Evolutionary conservation across 2,888 invertebrate species (phyloP).

Genomic region (Drosophila algonquin): DNA sequence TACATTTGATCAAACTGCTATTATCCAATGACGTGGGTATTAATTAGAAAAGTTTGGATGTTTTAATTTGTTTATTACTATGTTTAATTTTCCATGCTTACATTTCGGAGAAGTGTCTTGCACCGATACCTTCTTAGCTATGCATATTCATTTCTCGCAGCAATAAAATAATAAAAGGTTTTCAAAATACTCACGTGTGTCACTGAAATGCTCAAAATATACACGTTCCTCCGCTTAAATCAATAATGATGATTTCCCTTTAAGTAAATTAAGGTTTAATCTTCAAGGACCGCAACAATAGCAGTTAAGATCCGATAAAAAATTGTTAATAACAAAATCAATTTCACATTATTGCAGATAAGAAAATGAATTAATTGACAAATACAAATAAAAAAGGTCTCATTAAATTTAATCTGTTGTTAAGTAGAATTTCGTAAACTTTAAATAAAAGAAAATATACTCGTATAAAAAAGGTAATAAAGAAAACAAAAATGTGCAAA

Average conservation of each 20-base stretch:
- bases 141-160: not conserved
- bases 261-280: not conserved
- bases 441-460: slow-evolving; percentile 46
- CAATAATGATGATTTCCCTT: not conserved
- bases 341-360: slow-evolving; percentile 53
- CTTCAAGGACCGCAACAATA: not conserved
- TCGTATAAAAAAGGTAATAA: slow-evolving; percentile 40
- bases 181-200: not conserved
- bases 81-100: too few species aligned
- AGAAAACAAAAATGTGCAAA: not conserved
- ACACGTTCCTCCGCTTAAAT: not conserved
- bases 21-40: not conserved
- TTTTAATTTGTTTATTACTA: too few species aligned
- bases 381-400: slow-evolving; percentile 52
- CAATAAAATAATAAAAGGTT: not conserved
- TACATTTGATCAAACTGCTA: slow-evolving; percentile 19
- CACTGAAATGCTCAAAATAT: not conserved
- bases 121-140: too few species aligned
- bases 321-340: slow-evolving; percentile 26
- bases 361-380: slow-evolving; percentile 39
- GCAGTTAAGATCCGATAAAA: slow-evolving; percentile 3
- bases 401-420: slow-evolving; percentile 39
- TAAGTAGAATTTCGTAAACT: slow-evolving; percentile 54
- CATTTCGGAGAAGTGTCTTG: not conserved
- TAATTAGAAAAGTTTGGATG: not conserved